Evolutionary conservation across 2,888 invertebrate species (phyloP), one percentile per base, ranked within the genome.

Genomic region (Cyclophora punctaria): DNA sequence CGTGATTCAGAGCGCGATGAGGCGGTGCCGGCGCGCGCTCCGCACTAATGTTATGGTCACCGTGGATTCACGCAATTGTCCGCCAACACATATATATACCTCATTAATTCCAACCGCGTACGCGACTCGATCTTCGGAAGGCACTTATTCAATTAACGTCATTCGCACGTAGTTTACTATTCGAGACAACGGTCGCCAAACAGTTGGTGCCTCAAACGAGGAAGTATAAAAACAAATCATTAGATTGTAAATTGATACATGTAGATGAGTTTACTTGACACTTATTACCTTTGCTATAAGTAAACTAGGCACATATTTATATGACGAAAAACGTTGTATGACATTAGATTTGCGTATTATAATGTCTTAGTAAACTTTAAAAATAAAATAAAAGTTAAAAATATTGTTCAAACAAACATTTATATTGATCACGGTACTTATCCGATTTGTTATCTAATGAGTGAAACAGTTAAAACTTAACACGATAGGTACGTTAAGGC

Each of bases 61-160:
- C 54, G 48, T 48, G 57, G 52, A 55, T 58, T 52, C 61, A 60
- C 57, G 60, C 61, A 51, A 60, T 59, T 65, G 62, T 56, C 57
- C 62, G 55, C 55, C 61, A 43, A 47, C 53, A 52, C 41, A 49
- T 52, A 55, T 54, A 51, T 51, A 56, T 62, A 65, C 63, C 59
- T 75, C 72, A 82, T 81, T 80, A 76, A 83, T 84, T 85, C 82
- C 67, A 66, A 64, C 59, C 61, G 74, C 84, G 83, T 81, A 69
- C 63, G 61, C 66, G 66, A 59, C 59, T 74, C 66, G 72, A 77
- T 73, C 69, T 67, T 61, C 63, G 60, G 53, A 59, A 66, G 62
- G 66, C 48, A 50, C 58, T 70, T 69, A 73, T 72, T 68, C 57
- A 69, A 56, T 59, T 60, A 66, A 68, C 75, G 71, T 75, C 75